A percentile compares a stretch with the other conserved stretches of the same genome.
These are phyloP conservation scores for Etheostoma perlongum DNA, from an alignment of 2,797 vertebrate species.

Conservation along the genomic window DNA sequence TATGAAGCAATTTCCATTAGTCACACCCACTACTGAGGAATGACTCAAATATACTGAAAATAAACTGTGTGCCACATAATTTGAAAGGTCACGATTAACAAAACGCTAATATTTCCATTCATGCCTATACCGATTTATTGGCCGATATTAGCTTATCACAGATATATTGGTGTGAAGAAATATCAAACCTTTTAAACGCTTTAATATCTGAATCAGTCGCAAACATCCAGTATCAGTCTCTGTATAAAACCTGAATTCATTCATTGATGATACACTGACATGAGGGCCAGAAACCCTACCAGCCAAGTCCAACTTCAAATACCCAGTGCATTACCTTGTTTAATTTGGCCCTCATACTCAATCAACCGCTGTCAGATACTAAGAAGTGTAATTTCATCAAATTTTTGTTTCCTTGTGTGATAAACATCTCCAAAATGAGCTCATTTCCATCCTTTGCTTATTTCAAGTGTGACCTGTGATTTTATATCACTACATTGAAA, in stretches of 20 bases:
- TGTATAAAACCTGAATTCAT: not conserved
- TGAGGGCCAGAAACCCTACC: not conserved
- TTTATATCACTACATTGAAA: not conserved
- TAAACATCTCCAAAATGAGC: no score
- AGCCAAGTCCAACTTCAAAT: not conserved
- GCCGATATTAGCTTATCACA: not conserved
- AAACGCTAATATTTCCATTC: not conserved
- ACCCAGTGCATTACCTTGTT: not conserved
- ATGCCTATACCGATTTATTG: not conserved
- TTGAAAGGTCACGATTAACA: not conserved
- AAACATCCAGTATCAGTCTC: not conserved
- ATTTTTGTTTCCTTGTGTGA: no score
- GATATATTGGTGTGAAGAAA: not conserved
- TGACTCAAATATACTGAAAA: no score
- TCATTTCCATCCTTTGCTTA: no score
- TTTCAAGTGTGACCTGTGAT: not conserved
- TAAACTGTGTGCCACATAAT: not conserved
- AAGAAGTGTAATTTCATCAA: not conserved
- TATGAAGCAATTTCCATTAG: not conserved
- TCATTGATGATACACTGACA: not conserved
- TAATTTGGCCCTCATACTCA: not conserved
- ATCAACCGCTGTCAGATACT: not conserved
- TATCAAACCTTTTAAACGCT: not conserved
- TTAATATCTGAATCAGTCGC: not conserved
- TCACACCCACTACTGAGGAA: not conserved